phyloP scores from a whole-genome alignment of 2,797 vertebrate genomes.

The Acanthornis magna region DNA sequence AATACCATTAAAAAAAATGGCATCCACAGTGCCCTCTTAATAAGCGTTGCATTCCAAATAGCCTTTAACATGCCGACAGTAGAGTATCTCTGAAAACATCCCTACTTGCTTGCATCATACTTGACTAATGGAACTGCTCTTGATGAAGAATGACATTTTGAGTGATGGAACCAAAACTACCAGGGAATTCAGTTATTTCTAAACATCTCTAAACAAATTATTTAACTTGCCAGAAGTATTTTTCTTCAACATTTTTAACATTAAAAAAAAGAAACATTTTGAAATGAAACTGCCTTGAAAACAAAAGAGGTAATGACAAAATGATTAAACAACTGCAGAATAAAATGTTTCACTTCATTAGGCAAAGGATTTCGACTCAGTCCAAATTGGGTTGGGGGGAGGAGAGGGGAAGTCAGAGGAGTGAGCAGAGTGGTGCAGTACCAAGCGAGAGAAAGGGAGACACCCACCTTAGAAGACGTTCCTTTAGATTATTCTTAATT shows the following conservation, averaged over 20 bases:
- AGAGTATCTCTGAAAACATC: not conserved
- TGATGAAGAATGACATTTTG: not conserved
- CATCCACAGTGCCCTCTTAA: not conserved
- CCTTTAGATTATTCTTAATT: not conserved
- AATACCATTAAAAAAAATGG: not conserved
- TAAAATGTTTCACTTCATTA: not conserved
- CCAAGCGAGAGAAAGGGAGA: not conserved
- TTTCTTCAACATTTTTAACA: not conserved
- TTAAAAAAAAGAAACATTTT: not conserved
- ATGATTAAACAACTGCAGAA: not conserved
- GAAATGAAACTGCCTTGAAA: not conserved
- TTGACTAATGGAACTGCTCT: not conserved
- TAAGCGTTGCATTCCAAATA: not conserved
- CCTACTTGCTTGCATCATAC: not conserved
- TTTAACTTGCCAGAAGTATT: not conserved
- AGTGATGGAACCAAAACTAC: not conserved
- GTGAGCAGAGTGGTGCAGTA: not conserved
- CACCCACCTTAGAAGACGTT: not conserved
- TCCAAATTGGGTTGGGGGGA: rapidly evolving
- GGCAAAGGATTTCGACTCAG: not conserved
- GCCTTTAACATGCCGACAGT: not conserved
- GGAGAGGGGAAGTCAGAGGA: not conserved
- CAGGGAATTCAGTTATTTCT: not conserved
- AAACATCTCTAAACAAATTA: not conserved
- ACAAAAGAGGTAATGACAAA: not conserved